Base-by-base conservation (phyloP, 2,888 invertebrate genomes). In the Tetragonula carbonaria region DNA sequence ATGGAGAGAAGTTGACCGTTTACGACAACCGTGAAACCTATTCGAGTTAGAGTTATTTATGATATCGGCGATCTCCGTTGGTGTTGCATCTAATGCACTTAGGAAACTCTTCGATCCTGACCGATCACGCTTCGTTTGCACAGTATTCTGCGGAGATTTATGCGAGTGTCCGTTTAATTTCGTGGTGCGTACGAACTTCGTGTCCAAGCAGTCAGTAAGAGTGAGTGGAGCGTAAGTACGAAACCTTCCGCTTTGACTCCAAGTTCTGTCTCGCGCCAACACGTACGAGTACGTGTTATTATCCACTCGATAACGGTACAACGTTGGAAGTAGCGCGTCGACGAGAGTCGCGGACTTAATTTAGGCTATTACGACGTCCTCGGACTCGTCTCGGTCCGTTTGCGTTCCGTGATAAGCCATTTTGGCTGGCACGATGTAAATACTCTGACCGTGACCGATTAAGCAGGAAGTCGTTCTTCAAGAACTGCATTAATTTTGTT, bases 321-420 rank as follows among this genome's bases (percentile, higher is more conserved):
- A 74, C 63, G 68, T 72, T 76, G 80, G 74, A 78, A 80, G 80
- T 11, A 33, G 18, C 75, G 76, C 55, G 78, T 53, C 38, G 63
- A 55, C 53, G 28, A 71, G 85, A 84, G 67, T 57, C 78, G 83
- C 83, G 33, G 71, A 86, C 86, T 88, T 86, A 87, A 92, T 91
- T 90, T 88, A 86, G 87, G 79, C 88, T 88, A 88, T 90, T 91
- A 90, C 87, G 72, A 74, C 74, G 77, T 67, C 33, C 33, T 86
- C 82, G 82, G 77, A 68, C 71, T 67, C 33, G 73, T 78, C 68
- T 78, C 70, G 72, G 45, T 8, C 8, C 45, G 8, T 45, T 65
- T 71, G 83, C 85, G 81, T 86, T 84, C 78, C 85, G 82, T 83
- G 80, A 87, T 89, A 91, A 89, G 84, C 89, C 83, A 86, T 87